A percentile compares a stretch with the other conserved stretches of the same genome.
phyloP scores from a whole-genome alignment of 2,797 vertebrate species.

The Pristis pectinata region DNA sequence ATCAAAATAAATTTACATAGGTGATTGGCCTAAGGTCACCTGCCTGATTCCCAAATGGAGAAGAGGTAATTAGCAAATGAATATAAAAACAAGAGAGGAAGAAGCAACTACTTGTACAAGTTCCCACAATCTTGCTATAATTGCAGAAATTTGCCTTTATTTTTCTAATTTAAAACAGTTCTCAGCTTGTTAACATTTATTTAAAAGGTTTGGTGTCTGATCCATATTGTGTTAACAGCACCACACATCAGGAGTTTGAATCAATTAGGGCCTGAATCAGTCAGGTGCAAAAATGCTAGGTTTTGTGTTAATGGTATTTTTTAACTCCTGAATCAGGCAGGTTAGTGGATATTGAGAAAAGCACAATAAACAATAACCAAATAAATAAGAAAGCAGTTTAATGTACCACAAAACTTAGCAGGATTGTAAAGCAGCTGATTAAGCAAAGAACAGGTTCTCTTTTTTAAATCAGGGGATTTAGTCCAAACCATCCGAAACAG shows the following conservation, averaged over 20 bases:
- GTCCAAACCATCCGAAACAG: background rate
- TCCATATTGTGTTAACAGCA: background rate
- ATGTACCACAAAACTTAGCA: background rate
- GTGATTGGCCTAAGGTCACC: background rate
- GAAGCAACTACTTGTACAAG: background rate
- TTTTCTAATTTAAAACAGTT: background rate
- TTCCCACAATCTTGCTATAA: background rate
- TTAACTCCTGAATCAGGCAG: background rate
- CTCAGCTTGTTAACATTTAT: background rate
- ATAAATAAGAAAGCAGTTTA: background rate
- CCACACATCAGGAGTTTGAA: background rate
- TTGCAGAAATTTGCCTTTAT: background rate
- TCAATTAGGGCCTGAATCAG: background rate
- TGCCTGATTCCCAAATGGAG: background rate
- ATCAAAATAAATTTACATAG: background rate
- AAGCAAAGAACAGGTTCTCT: slow-evolving; percentile 17
- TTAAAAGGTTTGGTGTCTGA: background rate
- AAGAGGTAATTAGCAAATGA: background rate
- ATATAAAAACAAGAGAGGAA: background rate
- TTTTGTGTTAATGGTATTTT: background rate
- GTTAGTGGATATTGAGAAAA: background rate
- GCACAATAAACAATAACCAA: background rate
- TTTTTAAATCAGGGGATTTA: slow-evolving; percentile 10
- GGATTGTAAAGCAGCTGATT: slow-evolving; percentile 8
- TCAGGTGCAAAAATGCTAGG: background rate